These are phyloP conservation scores for Arremon aurantiirostris DNA, from an alignment of 2,797 vertebrate species.

Conservation along the genomic window DNA sequence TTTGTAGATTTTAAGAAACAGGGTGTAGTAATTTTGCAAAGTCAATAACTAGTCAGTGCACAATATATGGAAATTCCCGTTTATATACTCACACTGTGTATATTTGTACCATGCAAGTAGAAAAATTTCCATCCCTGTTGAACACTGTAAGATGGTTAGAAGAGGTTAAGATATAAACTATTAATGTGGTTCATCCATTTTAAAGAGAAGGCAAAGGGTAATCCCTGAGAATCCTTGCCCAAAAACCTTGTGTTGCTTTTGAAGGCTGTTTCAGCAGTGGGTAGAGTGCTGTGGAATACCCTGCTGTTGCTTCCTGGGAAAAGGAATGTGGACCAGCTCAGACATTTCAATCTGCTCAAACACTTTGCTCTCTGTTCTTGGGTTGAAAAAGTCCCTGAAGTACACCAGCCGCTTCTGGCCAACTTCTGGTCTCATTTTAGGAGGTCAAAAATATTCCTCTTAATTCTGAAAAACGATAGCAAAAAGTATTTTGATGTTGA, in stretches of 20 bases:
- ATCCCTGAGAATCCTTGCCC: not conserved
- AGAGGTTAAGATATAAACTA: not conserved
- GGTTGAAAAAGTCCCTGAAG: not conserved
- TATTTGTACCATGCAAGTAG: not conserved
- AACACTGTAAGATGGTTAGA: not conserved
- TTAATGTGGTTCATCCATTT: not conserved
- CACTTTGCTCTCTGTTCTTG: not conserved
- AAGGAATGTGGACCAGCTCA: not conserved
- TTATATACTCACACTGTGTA: not conserved
- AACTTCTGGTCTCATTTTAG: not conserved
- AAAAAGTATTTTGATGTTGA: not conserved
- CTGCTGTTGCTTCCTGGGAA: not conserved
- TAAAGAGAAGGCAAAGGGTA: not conserved
- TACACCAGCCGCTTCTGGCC: not conserved
- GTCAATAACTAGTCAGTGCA: not conserved
- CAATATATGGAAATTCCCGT: not conserved
- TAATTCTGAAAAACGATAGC: not conserved
- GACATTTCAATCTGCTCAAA: not conserved
- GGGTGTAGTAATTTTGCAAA: not conserved
- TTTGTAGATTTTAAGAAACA: not conserved
- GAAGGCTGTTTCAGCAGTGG: not conserved
- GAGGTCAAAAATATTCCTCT: not conserved
- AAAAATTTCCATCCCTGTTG: not conserved
- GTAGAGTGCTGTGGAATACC: not conserved
- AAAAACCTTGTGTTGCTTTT: not conserved